Evolutionary conservation across 2,888 invertebrate species (phyloP).

Genomic region (Lasioglossum pauxillum): DNA sequence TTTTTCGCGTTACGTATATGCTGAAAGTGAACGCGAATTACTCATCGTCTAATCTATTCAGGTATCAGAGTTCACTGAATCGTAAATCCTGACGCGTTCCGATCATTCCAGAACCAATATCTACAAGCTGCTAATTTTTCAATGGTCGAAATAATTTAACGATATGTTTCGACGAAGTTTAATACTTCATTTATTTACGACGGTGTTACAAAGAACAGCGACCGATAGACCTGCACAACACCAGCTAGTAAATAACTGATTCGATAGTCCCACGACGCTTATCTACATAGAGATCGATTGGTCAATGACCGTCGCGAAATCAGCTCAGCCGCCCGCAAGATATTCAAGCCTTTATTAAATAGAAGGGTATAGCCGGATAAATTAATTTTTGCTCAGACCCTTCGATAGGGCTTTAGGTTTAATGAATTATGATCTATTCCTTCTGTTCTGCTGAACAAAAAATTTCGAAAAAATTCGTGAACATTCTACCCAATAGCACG

Average conservation of each 20-base stretch:
- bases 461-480: no score
- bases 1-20: background rate
- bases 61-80: conserved; percentile 14
- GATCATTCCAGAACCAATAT: background rate
- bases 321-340: background rate
- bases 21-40: background rate
- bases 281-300: conserved; percentile 4
- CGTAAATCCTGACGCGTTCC: background rate
- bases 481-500: no score
- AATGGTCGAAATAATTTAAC: background rate
- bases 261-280: background rate
- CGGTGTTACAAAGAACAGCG: background rate
- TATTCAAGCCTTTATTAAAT: background rate
- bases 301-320: conserved; percentile 27
- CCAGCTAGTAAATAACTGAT: background rate
- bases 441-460: no score
- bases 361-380: background rate
- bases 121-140: background rate
- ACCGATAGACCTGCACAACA: background rate
- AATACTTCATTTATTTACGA: background rate
- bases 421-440: no score
- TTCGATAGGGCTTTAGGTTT: no score
- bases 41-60: conserved; percentile 11
- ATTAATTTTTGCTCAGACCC: no score
- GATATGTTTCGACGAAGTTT: background rate